These are phyloP conservation scores for Limnephilus lunatus DNA, from an alignment of 2,888 invertebrate species.

Conservation along the genomic window DNA sequence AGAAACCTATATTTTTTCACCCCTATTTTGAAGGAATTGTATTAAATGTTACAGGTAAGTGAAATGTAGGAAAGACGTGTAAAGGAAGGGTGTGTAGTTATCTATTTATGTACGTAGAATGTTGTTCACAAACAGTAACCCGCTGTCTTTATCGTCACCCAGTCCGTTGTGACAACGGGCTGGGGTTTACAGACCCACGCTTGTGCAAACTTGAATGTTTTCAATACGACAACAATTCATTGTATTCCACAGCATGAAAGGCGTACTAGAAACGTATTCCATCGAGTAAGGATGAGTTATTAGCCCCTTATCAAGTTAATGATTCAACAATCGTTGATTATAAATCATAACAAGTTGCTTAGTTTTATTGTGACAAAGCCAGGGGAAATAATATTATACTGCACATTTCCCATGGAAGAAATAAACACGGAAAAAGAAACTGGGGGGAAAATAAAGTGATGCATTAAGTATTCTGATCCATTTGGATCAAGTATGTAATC, in stretches of 20 bases:
- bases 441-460: neutral
- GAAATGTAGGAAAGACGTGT: constrained; percentile 23
- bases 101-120: constrained; percentile 21
- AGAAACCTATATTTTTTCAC: constrained; percentile 57
- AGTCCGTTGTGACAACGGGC: neutral
- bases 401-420: neutral
- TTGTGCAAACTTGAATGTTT: neutral
- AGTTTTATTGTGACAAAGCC: neutral
- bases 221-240: neutral
- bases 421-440: neutral
- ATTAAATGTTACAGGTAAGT: constrained; percentile 43
- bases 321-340: neutral
- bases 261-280: neutral
- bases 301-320: neutral
- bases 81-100: constrained; percentile 19
- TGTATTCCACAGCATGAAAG: neutral
- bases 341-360: neutral
- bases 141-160: neutral
- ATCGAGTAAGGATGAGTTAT: neutral
- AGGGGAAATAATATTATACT: neutral
- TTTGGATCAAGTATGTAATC: neutral
- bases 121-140: neutral
- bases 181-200: neutral
- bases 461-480: neutral
- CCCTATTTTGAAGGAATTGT: constrained; percentile 56